Conservation (phyloP, 2,113 vertebrate genomes). For the Istiophorus platypterus region DNA sequence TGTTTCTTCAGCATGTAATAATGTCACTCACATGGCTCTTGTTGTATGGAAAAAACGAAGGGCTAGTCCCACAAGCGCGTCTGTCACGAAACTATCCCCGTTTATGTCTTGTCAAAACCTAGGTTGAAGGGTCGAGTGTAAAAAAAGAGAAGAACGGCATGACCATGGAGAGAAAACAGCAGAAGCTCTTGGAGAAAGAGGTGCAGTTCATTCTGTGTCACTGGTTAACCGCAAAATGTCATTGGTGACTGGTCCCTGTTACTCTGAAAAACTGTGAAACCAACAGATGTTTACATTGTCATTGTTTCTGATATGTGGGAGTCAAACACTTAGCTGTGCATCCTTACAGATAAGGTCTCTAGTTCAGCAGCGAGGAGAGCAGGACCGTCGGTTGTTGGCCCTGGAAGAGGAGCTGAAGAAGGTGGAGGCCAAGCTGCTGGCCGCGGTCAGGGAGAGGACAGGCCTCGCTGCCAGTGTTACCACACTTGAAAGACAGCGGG, state of each 20-base stretch:
- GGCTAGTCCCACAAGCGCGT: neutral
- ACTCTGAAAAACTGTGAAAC: neutral
- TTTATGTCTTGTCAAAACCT: neutral
- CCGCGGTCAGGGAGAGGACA: slow-evolving; percentile 89
- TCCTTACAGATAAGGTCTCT: slow-evolving; percentile 88
- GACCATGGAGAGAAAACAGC: slow-evolving; percentile 86
- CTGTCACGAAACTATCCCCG: neutral
- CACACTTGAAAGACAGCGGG: slow-evolving; percentile 90
- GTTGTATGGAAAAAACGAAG: too few species aligned
- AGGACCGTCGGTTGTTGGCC: slow-evolving; percentile 86
- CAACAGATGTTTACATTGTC: neutral
- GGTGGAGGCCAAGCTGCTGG: slow-evolving; percentile 88
- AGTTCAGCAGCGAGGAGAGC: slow-evolving; percentile 90
- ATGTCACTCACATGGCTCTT: too few species aligned
- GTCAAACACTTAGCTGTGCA: neutral
- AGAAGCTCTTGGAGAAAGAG: slow-evolving; percentile 92
- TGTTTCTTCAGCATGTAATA: neutral
- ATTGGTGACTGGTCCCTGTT: neutral
- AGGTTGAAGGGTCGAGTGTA: slow-evolving; percentile 70
- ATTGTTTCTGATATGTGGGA: neutral
- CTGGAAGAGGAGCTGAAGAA: slow-evolving; percentile 91
- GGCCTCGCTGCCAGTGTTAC: slow-evolving; percentile 87
- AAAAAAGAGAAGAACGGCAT: slow-evolving; percentile 84
- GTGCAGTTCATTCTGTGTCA: slow-evolving; percentile 68
- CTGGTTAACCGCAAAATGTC: neutral